Evolutionary conservation across 2,888 invertebrate genomes (phyloP).

Genomic region (Drosophila eohydei): DNA sequence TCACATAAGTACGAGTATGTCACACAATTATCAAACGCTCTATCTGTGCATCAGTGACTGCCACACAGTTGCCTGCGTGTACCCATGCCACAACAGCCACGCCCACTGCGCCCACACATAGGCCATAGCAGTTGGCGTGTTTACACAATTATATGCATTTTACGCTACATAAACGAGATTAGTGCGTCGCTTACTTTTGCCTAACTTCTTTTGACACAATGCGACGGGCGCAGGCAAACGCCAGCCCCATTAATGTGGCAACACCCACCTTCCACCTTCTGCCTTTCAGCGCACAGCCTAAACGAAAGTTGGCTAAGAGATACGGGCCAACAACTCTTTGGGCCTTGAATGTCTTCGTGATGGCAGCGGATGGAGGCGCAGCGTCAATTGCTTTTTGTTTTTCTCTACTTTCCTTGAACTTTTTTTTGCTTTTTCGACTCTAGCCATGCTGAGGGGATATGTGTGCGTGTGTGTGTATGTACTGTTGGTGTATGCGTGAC

Average conservation of each 20-base stretch:
- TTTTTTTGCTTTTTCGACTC: slow-evolving; percentile 28
- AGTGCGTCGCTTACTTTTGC: slow-evolving; percentile 69
- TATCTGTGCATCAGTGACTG: slow-evolving; percentile 65
- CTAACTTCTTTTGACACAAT: slow-evolving; percentile 65
- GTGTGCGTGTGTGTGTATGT: slow-evolving; percentile 8
- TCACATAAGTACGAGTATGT: slow-evolving; percentile 45
- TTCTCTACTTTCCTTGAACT: slow-evolving; percentile 65
- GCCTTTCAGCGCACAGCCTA: slow-evolving; percentile 21
- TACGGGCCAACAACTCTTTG: slow-evolving; percentile 56
- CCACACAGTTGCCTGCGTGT: background rate
- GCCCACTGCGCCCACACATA: slow-evolving; percentile 19
- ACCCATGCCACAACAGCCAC: background rate
- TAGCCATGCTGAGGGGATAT: background rate
- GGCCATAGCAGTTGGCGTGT: slow-evolving; percentile 54
- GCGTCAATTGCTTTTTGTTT: slow-evolving; percentile 68
- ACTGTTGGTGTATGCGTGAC: slow-evolving; percentile 15
- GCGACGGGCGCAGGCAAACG: slow-evolving; percentile 39
- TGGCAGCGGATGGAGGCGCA: slow-evolving; percentile 23
- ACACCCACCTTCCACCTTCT: slow-evolving; percentile 2
- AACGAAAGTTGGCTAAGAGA: slow-evolving; percentile 53
- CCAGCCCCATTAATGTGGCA: slow-evolving; percentile 41
- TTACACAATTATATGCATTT: slow-evolving; percentile 79
- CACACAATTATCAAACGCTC: slow-evolving; percentile 72
- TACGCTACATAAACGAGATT: slow-evolving; percentile 80
- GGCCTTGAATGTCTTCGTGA: slow-evolving; percentile 53